Base-by-base conservation (phyloP, 2,888 invertebrate genomes). In the Ceramica pisi region DNA sequence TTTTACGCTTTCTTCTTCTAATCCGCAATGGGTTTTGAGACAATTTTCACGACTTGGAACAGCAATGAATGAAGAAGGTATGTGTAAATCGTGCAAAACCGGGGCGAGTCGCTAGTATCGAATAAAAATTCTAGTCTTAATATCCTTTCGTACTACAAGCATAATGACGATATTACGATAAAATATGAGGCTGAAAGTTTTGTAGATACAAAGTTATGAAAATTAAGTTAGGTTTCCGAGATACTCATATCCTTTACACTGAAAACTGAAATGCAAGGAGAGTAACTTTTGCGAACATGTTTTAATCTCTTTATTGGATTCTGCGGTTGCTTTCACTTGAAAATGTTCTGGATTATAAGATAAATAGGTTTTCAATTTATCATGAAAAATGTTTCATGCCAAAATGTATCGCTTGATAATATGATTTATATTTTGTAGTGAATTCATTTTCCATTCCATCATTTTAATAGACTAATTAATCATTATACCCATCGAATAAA, bases 151-250 rank as follows among this genome's bases (percentile, higher is more conserved):
- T 48, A 14, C 41, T 41, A 41, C 14, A 3, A 2, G 21, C n/a
- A 7, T 41, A 41, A 8, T 53, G 57, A 73, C 46, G 21, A 44
- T 75, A 61, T 56, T 67, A 55, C 44, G 44, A 56, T 67, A 44
- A 74, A 74, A 67, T 67, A 61, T 61, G 60, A 44, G 35, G 19
- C 19, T 46, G 9, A 26, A 75, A 75, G 55, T 75, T 67, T 38
- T 44, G 48, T 50, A 66, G 48, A 48, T 44, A 75, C 44, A 26
- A 55, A 67, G 60, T 74, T 74, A 55, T 74, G 55, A 56, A 75
- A 50, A 67, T 74, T 56, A 56, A 55, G 50, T 50, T 67, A 44
- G 12, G 3, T 10, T 38, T 56, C 41, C 14, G 10, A 75, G 60
- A 75, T 56, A 55, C 53, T 35, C 35, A 0, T 56, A 56, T 56